Evolutionary conservation across 2,113 vertebrate genomes (phyloP), one percentile per base, ranked within the genome.

Genomic region (Heterotilapia buettikoferi): DNA sequence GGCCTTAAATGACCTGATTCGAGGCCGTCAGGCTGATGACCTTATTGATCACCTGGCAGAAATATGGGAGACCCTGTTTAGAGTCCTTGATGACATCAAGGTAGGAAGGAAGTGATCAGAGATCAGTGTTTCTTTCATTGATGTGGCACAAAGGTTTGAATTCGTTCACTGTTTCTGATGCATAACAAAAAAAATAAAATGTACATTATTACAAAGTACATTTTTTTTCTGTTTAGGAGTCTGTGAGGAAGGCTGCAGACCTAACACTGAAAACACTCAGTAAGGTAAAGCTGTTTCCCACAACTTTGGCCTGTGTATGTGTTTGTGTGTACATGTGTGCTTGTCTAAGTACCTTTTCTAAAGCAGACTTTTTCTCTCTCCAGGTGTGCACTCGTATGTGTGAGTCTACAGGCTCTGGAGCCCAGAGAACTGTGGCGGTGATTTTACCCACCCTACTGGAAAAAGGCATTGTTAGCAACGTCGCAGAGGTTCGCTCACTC

Each of bases 41-140:
- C 96, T 99, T 79, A 95, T 98, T 87, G 98, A 99, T 83, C 97
- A 97, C 83, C 95, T 99, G 86, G 96, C 98, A 82, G 98, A 99
- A 93, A 99, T 99, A 86, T 99, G 98, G 99, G 98, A 99, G 94
- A 98, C 98, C 0, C 96, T 99, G 3, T 99, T 99, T 94, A 97
- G 98, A 97, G 98, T 99, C 21, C 97, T 99, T 93, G 99, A 99
- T 95, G 99, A 99, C 92, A 99, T 99, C 92, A 99, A 99, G 98
- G 98, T 99, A 95, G 90, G 84, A 19, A 13, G 38, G 19, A 87
- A 84, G 40, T 63, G 1, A 82, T 83, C 36, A 18, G 6, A 53
- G 50, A 57, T 80, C 45, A 26, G 2, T 40, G 3, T 36, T 71
- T 2, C 7, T 84, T 82, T 83, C 7, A 43, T 78, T 52, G 1